Evolutionary conservation across 2,797 vertebrate genomes (phyloP).

Genomic region (Ataeniobius toweri): DNA sequence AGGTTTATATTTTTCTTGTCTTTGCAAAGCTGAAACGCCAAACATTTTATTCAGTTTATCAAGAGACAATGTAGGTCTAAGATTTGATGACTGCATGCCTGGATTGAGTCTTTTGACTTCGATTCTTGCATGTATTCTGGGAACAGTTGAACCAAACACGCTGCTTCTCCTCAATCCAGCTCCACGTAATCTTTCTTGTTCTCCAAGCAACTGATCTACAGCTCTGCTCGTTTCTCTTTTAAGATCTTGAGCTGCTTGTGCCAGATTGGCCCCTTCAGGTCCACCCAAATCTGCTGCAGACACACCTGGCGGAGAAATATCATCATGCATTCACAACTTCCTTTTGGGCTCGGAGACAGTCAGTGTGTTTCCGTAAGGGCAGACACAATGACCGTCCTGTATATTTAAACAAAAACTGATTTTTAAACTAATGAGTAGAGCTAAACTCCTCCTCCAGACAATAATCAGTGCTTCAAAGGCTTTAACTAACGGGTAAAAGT

Average conservation of each 20-base stretch:
- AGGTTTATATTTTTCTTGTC: slow-evolving; percentile 13
- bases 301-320: slow-evolving; percentile 72
- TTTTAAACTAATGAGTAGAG: slow-evolving; percentile 15
- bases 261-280: slow-evolving; percentile 55
- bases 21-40: slow-evolving; percentile 26
- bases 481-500: slow-evolving; percentile 17
- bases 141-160: slow-evolving; percentile 6
- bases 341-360: slow-evolving; percentile 30
- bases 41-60: slow-evolving; percentile 30
- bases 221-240: slow-evolving; percentile 52
- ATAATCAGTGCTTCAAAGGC: slow-evolving; percentile 1
- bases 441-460: slow-evolving; percentile 36
- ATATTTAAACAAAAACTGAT: background rate
- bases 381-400: slow-evolving; percentile 23
- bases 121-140: slow-evolving; percentile 35
- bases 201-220: slow-evolving; percentile 25
- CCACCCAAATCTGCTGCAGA: slow-evolving; percentile 64
- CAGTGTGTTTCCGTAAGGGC: slow-evolving; percentile 20
- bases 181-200: slow-evolving; percentile 18
- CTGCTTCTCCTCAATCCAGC: slow-evolving; percentile 27
- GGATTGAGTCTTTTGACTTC: slow-evolving; percentile 36
- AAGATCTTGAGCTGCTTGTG: slow-evolving; percentile 51
- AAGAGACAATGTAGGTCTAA: slow-evolving; percentile 14
- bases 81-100: slow-evolving; percentile 13
- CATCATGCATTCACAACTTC: slow-evolving; percentile 63